Conservation (phyloP, 2,797 vertebrate species). For the Anabacerthia variegaticeps region DNA sequence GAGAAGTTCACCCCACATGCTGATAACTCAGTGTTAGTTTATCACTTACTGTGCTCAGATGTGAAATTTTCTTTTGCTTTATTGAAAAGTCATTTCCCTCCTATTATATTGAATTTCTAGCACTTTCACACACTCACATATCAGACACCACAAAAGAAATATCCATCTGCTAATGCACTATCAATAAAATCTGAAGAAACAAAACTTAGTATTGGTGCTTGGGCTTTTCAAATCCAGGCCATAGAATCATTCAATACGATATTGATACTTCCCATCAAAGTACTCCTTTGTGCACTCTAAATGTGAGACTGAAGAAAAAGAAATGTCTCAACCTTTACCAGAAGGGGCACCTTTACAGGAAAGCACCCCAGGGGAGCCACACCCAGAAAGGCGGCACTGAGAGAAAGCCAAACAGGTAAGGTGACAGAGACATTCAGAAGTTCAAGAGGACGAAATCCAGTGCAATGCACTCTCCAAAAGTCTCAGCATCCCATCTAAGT, state of each 20-base stretch:
- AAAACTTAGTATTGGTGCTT: not conserved
- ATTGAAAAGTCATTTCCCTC: not conserved
- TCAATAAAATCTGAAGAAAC: conserved; percentile 6
- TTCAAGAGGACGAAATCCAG: not conserved
- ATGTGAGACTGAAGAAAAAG: not conserved
- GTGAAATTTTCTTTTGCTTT: not conserved
- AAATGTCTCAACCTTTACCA: not conserved
- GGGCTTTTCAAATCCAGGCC: conserved; percentile 9
- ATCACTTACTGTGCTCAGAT: not conserved
- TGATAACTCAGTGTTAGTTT: not conserved
- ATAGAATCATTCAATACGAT: not conserved
- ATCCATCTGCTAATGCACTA: not conserved
- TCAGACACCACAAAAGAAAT: not conserved
- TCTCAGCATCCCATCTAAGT: not conserved
- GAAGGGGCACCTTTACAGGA: not conserved
- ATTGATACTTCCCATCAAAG: conserved; percentile 57
- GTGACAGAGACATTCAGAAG: fast-evolving
- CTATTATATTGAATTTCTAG: not conserved
- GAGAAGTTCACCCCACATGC: not conserved
- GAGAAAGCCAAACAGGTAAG: not conserved
- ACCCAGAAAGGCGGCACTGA: not conserved
- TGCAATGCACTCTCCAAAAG: not conserved
- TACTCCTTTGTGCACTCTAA: not conserved
- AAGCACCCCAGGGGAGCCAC: not conserved
- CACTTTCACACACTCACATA: not conserved